Evolutionary conservation across 1,140 invertebrate genomes (phyloP), one percentile per base, ranked within the genome.

Genomic region (Drosophila suzukii): DNA sequence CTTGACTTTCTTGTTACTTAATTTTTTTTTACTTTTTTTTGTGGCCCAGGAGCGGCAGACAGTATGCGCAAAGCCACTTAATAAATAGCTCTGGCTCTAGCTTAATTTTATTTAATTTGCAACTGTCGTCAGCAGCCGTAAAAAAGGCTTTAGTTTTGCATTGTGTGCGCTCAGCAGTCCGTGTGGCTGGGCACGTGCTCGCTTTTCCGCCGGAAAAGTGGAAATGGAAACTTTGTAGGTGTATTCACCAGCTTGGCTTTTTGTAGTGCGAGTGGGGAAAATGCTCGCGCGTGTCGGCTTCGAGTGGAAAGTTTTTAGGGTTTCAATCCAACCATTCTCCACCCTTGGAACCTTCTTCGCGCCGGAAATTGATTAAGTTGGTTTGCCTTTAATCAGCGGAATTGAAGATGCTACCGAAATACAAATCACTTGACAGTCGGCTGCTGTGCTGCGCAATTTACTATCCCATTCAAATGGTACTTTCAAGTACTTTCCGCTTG

Each of bases 31-130:
- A 13, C n/a, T 38, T 38, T 38, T 38, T n/a, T 39, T 39, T 39
- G 2, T 5, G 38, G 11, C 13, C 59, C 10, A 0, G 15, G 34
- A 27, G 4, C 49, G 38, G 10, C 50, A 36, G 54, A 39, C 43
- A 51, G 10, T 46, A 12, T 20, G 27, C 10, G 4, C 54, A 46
- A 75, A 88, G 83, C 79, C 62, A 83, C 75, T 73, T 89, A 88
- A 88, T 83, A 79, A 89, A 88, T 88, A 65, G 79, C 84, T 13
- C 84, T 12, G 41, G 60, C 76, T 83, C 79, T 70, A 83, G 83
- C 71, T 79, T 83, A 83, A 88, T 77, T 88, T 80, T 70, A 88
- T 88, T 88, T 86, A 83, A 88, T 88, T 88, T 88, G 72, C 83
- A 77, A 83, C 83, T 88, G 75, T 88, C 83, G 83, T 80, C 83